Base-by-base conservation (phyloP, 2,113 vertebrate species). In the Aegithalos caudatus region DNA sequence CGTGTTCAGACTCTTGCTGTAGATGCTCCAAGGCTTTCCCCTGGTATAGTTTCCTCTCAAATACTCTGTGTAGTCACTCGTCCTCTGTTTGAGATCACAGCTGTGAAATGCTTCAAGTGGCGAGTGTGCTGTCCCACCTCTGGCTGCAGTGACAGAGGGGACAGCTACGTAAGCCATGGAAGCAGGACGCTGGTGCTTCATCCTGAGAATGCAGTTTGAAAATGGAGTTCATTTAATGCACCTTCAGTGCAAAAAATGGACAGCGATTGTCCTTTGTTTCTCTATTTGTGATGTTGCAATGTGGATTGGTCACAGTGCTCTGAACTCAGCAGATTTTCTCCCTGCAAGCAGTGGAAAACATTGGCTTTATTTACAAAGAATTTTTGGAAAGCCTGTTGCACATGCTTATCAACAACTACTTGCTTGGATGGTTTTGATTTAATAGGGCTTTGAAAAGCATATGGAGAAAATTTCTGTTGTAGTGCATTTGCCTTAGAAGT, bases 331-430 rank as follows among this genome's bases (percentile, higher is more conserved):
- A 90, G 77, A 94, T 91, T 95, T 96, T 78, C 69, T 94, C 90
- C 28, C 56, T 40, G 81, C 2, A 7, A 95, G 58, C 48, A 73
- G 69, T 78, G 89, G 81, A 89, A 86, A 94, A 94, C 89, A 74
- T 64, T 69, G 86, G 90, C 62, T 94, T 82, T 81, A 82, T 92
- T 92, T 81, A 81, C 67, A 89, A 67, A 82, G 86, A 70, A 67
- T 85, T 94, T 96, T 94, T 94, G 92, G 93, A 88, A 95, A 95
- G 67, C 71, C 79, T 90, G 76, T 95, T 96, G 90, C 84, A 88
- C 58, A 57, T n/a, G 76, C 12, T 0, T 60, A 90, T 72, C 79
- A 88, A 86, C 79, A 92, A 44, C 65, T 91, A 61, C 79, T 92
- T 71, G 70, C 65, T 92, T 79, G 84, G 54, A 79, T 92, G 90